phyloP scores from a whole-genome alignment of 2,113 vertebrate genomes.

The Gyps fulvus region DNA sequence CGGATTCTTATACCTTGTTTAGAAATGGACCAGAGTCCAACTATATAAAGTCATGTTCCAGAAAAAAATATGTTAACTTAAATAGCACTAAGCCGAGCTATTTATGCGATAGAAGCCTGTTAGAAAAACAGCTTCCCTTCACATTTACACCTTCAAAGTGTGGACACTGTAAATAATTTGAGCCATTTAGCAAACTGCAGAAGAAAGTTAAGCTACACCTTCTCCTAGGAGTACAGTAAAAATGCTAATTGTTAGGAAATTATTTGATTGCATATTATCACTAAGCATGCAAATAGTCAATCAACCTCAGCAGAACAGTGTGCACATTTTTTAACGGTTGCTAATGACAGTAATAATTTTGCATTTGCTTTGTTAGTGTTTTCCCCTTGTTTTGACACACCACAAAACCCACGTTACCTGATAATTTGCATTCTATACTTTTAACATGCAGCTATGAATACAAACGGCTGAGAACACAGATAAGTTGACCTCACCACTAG shows the following conservation, averaged over 20 bases:
- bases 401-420: background rate
- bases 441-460: background rate
- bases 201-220: background rate
- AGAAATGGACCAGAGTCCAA: background rate
- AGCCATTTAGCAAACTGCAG: background rate
- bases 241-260: background rate
- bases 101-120: background rate
- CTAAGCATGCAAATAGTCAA: background rate
- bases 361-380: background rate
- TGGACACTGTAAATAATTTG: background rate
- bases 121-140: background rate
- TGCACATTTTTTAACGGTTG: background rate
- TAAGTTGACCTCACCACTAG: background rate
- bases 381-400: background rate
- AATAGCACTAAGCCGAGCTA: background rate
- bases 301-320: background rate
- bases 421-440: background rate
- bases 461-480: background rate
- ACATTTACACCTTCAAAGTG: background rate
- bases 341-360: background rate
- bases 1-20: background rate
- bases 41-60: background rate
- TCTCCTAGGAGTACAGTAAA: background rate
- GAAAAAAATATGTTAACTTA: background rate
- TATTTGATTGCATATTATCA: background rate